Evolutionary conservation across 1,140 invertebrate genomes (phyloP).

Genomic region (Chironomus striatipennis): DNA sequence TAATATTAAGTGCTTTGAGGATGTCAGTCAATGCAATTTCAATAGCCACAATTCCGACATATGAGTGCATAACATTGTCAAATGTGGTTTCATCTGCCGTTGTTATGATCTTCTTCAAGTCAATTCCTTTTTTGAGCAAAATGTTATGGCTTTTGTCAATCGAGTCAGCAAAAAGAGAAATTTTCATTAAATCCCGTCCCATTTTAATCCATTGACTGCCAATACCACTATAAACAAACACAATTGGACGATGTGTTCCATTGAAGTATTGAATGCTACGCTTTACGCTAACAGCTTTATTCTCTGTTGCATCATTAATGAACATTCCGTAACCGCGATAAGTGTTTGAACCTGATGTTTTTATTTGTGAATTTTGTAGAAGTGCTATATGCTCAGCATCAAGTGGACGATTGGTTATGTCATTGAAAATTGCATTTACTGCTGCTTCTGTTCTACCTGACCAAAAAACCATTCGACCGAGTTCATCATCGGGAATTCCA

Average conservation of each 20-base stretch:
- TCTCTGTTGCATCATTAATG: constrained; percentile 29
- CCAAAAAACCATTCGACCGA: constrained; percentile 52
- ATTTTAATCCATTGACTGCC: constrained; percentile 69
- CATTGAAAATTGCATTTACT: constrained; percentile 47
- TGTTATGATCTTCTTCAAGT: constrained; percentile 61
- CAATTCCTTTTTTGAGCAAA: constrained; percentile 55
- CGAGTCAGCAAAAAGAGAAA: constrained; percentile 53
- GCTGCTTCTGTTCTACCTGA: constrained; percentile 57
- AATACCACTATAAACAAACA: constrained; percentile 72
- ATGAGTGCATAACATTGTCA: constrained; percentile 64
- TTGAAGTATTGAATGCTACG: constrained; percentile 47
- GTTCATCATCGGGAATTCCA: constrained; percentile 42
- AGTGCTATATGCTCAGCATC: constrained; percentile 36
- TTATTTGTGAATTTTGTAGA: constrained; percentile 35
- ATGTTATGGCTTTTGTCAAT: constrained; percentile 54
- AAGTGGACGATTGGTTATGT: constrained; percentile 38
- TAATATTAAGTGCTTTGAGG: constrained; percentile 53
- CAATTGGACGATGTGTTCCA: constrained; percentile 48
- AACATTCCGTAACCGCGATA: constrained; percentile 35
- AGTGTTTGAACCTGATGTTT: constrained; percentile 31
- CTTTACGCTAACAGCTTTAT: constrained; percentile 37
- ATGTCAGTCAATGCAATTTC: constrained; percentile 71
- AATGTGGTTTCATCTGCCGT: constrained; percentile 53
- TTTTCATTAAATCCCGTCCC: constrained; percentile 44
- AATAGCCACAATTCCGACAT: constrained; percentile 71